Evolutionary conservation across 2,888 invertebrate genomes (phyloP).

Genomic region (Brenthis daphne): DNA sequence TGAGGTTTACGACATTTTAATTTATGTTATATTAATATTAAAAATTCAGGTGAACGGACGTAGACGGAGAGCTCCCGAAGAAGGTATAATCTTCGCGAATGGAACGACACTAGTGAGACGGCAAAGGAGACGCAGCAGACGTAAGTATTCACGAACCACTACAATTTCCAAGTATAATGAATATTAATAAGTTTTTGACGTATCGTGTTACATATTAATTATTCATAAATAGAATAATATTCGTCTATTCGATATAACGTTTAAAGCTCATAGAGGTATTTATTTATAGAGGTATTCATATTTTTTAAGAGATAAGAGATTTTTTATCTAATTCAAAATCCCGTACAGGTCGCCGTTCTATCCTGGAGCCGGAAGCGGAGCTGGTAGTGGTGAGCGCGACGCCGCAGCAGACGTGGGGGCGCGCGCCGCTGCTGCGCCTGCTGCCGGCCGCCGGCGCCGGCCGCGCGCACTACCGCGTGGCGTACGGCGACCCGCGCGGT

Average conservation of each 20-base stretch:
- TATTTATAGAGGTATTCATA: no score
- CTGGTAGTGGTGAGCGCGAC: conserved; percentile 61
- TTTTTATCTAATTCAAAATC: background rate
- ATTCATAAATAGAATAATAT: background rate
- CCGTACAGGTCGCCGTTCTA: conserved; percentile 64
- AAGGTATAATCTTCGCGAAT: conserved; percentile 71
- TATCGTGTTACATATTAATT: no score
- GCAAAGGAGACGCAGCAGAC: conserved; percentile 66
- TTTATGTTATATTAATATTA: background rate
- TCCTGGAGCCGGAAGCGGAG: conserved; percentile 66
- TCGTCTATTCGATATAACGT: background rate
- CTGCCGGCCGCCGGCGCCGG: conserved; percentile 63
- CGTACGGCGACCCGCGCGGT: conserved; percentile 60
- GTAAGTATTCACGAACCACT: conserved; percentile 51
- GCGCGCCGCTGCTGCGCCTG: conserved; percentile 67
- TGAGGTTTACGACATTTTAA: no score
- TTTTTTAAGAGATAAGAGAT: no score
- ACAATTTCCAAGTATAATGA: no score
- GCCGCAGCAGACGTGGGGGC: conserved; percentile 66
- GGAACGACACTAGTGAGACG: conserved; percentile 69
- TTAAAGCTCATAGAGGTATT: no score
- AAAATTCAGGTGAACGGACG: conserved; percentile 67
- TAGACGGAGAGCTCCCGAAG: conserved; percentile 69
- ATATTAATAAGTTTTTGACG: no score
- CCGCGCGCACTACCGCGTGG: conserved; percentile 67